Conservation (phyloP, 2,888 invertebrate species). For the Ectobius pallidus region DNA sequence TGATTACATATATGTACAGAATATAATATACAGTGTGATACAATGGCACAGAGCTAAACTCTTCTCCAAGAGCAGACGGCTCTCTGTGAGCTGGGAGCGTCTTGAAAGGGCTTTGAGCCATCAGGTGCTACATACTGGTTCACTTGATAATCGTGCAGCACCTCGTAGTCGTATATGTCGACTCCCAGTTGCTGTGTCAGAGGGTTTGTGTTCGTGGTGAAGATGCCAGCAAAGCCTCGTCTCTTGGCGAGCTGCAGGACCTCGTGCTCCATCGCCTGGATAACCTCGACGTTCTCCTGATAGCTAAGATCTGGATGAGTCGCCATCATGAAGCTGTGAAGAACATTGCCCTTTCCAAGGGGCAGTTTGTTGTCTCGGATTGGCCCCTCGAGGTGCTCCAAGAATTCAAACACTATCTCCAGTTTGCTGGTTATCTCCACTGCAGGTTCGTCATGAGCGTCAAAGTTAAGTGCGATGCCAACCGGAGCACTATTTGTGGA, state of each 20-base stretch:
- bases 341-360: conserved; percentile 68
- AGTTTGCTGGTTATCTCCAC: conserved; percentile 72
- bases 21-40: no score
- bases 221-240: conserved; percentile 73
- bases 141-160: conserved; percentile 78
- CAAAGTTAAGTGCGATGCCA: conserved; percentile 80
- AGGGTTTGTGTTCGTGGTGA: conserved; percentile 87
- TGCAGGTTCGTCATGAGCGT: conserved; percentile 80
- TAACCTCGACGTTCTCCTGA: conserved; percentile 78
- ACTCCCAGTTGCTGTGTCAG: conserved; percentile 88
- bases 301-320: conserved; percentile 69
- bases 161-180: conserved; percentile 79
- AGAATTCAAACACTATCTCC: conserved; percentile 75
- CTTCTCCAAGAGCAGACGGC: conserved; percentile 82
- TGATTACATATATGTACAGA: no score
- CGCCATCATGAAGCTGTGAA: conserved; percentile 90
- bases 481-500: conserved; percentile 63
- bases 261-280: conserved; percentile 79
- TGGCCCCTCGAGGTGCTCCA: conserved; percentile 78
- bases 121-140: conserved; percentile 77
- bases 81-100: conserved; percentile 77
- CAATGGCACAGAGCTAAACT: conserved; percentile 45
- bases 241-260: conserved; percentile 69
- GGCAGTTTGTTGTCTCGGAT: conserved; percentile 64
- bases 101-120: conserved; percentile 73